Evolutionary conservation across 2,888 invertebrate genomes (phyloP).

Genomic region (Sphaeridia pumilis): DNA sequence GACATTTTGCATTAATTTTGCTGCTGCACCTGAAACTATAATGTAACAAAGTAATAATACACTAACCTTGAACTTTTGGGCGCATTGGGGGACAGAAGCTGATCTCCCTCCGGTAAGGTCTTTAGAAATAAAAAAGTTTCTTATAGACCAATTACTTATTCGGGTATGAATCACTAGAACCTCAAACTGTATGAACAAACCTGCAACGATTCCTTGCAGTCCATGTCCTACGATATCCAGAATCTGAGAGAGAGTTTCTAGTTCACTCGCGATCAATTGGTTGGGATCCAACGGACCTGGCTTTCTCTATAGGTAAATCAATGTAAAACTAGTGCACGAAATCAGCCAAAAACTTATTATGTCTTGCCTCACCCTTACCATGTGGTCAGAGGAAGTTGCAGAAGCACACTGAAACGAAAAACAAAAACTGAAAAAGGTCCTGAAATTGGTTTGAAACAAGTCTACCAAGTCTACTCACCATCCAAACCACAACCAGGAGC

Average conservation of each 20-base stretch:
- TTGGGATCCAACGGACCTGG: constrained; percentile 24
- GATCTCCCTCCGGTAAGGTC: constrained; percentile 26
- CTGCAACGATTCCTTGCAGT: constrained; percentile 13
- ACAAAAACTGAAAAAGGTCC: no score
- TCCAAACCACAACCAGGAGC: no score
- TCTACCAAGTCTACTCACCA: no score
- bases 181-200: neutral
- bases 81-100: constrained; percentile 27
- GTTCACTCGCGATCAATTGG: constrained; percentile 16
- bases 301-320: no score
- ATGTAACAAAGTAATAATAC: neutral
- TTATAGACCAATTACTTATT: no score
- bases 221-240: constrained; percentile 22
- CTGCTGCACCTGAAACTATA: no score
- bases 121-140: constrained; percentile 4
- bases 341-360: no score
- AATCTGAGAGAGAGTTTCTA: constrained; percentile 19
- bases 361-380: no score
- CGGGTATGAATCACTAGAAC: neutral
- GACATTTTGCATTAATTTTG: neutral
- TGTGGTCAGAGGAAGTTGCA: no score
- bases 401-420: no score
- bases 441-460: no score
- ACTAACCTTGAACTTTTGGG: constrained; percentile 19
- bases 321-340: no score